Evolutionary conservation across 2,797 vertebrate genomes (phyloP).

Genomic region (Echeneis naucrates): DNA sequence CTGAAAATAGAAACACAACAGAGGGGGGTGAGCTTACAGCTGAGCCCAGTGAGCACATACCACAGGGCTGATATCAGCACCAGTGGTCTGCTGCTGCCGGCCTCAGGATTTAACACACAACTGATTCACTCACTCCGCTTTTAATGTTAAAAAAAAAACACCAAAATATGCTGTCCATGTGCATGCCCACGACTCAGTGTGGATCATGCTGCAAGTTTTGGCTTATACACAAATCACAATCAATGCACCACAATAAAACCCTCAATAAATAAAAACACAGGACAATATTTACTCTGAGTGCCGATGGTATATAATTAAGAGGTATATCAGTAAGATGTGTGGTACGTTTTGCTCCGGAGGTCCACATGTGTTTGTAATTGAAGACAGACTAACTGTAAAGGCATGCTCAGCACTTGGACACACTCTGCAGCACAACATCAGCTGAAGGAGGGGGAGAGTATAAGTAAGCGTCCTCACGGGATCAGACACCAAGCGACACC

Average conservation of each 20-base stretch:
- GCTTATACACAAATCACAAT: background rate
- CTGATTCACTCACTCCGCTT: slow-evolving; percentile 24
- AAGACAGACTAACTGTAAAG: slow-evolving; percentile 38
- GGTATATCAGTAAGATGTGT: background rate
- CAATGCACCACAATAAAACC: background rate
- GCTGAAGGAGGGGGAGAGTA: background rate
- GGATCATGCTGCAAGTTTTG: background rate
- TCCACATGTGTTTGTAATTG: slow-evolving; percentile 52
- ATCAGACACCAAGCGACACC: background rate
- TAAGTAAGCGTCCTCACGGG: slow-evolving; percentile 19
- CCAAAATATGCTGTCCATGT: background rate
- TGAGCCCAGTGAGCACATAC: slow-evolving; percentile 62
- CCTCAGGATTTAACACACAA: slow-evolving; percentile 59
- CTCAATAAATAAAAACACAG: background rate
- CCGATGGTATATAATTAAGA: background rate
- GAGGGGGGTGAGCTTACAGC: slow-evolving; percentile 68
- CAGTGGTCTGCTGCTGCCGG: slow-evolving; percentile 50
- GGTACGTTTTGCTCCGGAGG: background rate
- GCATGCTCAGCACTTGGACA: slow-evolving; percentile 30
- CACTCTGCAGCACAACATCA: slow-evolving; percentile 18
- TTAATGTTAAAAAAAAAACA: slow-evolving; percentile 41
- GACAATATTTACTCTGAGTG: background rate
- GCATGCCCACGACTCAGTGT: slow-evolving; percentile 6
- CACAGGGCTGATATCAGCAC: slow-evolving; percentile 75
- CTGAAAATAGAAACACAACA: slow-evolving; percentile 87